Percentiles rank a stretch among this genome's conserved stretches.
Evolutionary conservation across 2,888 invertebrate genomes (phyloP).

Genomic region (Tupiocoris notatus): DNA sequence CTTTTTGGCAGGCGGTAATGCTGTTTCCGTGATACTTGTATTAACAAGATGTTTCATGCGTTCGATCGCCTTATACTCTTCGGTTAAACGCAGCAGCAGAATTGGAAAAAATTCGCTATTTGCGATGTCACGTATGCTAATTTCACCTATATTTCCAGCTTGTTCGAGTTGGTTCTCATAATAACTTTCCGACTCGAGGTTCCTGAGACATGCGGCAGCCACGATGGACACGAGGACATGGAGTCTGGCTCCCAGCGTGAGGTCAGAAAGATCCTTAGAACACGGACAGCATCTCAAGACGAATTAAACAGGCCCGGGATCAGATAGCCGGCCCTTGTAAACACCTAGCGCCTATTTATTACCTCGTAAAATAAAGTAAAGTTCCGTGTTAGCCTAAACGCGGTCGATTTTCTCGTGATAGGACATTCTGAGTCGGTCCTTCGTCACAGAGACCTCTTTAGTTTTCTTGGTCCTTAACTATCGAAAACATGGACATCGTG

Average conservation of each 20-base stretch:
- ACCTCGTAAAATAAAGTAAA: constrained; percentile 49
- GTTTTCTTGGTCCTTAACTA: neutral
- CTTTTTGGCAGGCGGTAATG: no score
- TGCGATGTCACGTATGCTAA: neutral
- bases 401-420: constrained; percentile 43
- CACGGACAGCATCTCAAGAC: constrained; percentile 13
- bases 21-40: no score
- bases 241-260: neutral
- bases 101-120: neutral
- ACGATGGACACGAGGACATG: neutral
- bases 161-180: neutral
- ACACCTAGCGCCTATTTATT: constrained; percentile 47
- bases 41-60: no score
- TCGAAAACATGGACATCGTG: neutral
- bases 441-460: neutral
- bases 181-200: neutral
- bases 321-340: constrained; percentile 44
- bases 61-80: no score
- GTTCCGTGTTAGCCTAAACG: constrained; percentile 47
- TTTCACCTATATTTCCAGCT: neutral
- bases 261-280: neutral
- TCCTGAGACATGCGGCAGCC: neutral
- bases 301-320: constrained; percentile 38
- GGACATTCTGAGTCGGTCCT: neutral
- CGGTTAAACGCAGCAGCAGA: no score